A percentile compares a stretch with the other conserved stretches of the same genome.
Conservation (phyloP, 2,113 vertebrate genomes). For the Okapia johnstoni region DNA sequence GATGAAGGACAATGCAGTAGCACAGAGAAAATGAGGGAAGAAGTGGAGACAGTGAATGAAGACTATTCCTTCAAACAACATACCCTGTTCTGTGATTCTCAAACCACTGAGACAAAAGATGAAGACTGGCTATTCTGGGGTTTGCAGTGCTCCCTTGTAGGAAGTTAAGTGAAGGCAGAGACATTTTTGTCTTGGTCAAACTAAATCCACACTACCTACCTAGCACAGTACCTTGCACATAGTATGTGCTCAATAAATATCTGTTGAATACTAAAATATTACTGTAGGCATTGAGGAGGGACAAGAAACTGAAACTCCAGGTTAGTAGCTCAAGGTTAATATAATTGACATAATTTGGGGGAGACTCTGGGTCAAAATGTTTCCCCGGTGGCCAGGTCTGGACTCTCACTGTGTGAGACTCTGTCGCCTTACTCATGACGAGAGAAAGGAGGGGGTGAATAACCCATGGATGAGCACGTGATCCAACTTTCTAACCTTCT, state of each 20-base stretch:
- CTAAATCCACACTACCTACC: neutral
- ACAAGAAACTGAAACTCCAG: neutral
- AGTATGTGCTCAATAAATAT: neutral
- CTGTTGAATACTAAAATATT: neutral
- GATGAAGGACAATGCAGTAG: neutral
- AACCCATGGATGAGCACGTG: neutral
- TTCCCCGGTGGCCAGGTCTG: neutral
- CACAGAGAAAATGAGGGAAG: neutral
- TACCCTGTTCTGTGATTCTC: neutral
- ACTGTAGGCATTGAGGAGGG: neutral
- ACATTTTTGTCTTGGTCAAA: slow-evolving; percentile 13
- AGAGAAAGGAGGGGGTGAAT: neutral
- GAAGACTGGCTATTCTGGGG: neutral
- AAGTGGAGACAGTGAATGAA: neutral
- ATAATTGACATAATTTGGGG: neutral
- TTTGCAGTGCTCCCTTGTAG: neutral
- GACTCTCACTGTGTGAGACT: neutral
- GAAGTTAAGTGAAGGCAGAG: slow-evolving; percentile 20
- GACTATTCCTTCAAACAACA: neutral
- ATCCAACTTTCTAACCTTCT: neutral
- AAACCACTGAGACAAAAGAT: neutral
- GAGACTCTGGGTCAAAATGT: neutral
- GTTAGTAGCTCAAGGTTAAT: neutral
- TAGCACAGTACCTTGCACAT: neutral
- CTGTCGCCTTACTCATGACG: neutral